These are phyloP conservation scores for Conus canariensis DNA, from an alignment of 2,888 invertebrate species.

Conservation along the genomic window DNA sequence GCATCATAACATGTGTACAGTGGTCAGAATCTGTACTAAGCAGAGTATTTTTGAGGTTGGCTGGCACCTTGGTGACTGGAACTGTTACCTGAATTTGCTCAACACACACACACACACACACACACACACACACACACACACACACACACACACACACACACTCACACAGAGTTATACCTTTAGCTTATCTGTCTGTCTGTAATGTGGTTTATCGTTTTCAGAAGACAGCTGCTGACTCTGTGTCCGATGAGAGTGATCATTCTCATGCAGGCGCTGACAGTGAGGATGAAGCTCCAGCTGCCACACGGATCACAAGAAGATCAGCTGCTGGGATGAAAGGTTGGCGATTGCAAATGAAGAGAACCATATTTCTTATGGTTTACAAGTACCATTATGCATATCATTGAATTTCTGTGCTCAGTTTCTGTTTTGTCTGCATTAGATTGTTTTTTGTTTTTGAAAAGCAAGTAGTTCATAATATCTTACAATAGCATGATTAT, in stretches of 20 bases:
- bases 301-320: constrained; percentile 50
- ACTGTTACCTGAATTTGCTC: not conserved
- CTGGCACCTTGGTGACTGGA: no score
- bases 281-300: constrained; percentile 49
- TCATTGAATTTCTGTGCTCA: not conserved
- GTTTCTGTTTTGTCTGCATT: not conserved
- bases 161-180: not conserved
- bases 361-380: not conserved
- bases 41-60: no score
- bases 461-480: no score
- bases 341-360: no score
- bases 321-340: constrained; percentile 47
- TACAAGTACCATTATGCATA: not conserved
- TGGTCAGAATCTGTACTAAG: no score
- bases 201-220: not conserved
- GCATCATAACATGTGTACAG: no score
- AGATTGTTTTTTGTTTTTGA: no score
- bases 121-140: not conserved
- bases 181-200: no score
- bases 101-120: not conserved
- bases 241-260: constrained; percentile 50
- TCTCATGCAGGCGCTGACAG: constrained; percentile 47
- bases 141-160: no score
- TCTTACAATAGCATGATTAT: no score
- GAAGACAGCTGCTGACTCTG: constrained; percentile 35